These are phyloP conservation scores for Coendou prehensilis DNA, from an alignment of 2,797 vertebrate genomes.

Conservation along the genomic window DNA sequence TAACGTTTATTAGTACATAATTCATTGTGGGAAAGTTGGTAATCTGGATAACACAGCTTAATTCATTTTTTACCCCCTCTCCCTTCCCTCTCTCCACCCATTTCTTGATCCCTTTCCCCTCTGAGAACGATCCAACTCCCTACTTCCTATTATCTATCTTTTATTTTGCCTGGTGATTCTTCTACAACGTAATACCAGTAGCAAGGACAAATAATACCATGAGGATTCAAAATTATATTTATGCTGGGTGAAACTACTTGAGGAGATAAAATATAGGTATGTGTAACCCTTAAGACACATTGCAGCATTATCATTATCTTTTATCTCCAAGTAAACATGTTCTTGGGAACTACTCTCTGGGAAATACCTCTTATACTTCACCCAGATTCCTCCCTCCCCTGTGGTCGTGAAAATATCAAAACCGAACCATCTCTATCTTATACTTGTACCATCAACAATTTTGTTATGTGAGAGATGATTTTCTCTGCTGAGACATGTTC, in stretches of 20 bases:
- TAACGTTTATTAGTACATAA: neutral
- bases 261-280: slow-evolving; percentile 24
- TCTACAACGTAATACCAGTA: neutral
- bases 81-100: neutral
- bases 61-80: neutral
- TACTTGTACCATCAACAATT: neutral
- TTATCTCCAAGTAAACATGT: slow-evolving; percentile 34
- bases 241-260: neutral
- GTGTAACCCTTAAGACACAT: neutral
- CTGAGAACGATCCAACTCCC: neutral
- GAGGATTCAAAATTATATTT: slow-evolving; percentile 40
- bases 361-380: slow-evolving; percentile 59
- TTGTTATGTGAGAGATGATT: neutral
- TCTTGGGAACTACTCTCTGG: neutral
- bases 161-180: neutral
- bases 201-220: neutral
- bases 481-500: slow-evolving; percentile 43
- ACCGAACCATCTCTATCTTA: neutral
- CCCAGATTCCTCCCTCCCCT: neutral
- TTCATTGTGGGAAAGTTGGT: neutral
- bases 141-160: neutral
- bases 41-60: neutral
- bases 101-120: neutral
- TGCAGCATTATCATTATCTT: neutral
- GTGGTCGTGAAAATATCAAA: neutral